Percentiles rank a stretch among this genome's conserved stretches.
Conservation (phyloP, 1,140 invertebrate genomes). For the Aphidius ervi region DNA sequence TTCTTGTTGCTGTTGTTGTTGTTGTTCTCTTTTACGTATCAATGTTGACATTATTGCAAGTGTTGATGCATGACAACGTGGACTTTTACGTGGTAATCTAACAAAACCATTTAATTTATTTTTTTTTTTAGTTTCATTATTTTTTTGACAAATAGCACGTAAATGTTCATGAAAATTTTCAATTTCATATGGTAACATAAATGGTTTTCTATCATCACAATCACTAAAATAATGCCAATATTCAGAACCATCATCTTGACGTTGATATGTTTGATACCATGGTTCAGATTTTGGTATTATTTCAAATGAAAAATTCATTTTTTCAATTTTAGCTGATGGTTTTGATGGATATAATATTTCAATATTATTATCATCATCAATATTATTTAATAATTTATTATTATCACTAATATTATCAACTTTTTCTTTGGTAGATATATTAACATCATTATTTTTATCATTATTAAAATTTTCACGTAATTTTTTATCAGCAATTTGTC, state of each 20-base stretch:
- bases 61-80: slow-evolving; percentile 78
- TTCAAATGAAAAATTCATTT: slow-evolving; percentile 73
- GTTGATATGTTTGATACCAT: slow-evolving; percentile 73
- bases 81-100: slow-evolving; percentile 73
- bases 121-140: slow-evolving; percentile 32
- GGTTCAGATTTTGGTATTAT: slow-evolving; percentile 65
- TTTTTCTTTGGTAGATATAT: neutral
- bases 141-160: slow-evolving; percentile 30
- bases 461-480: slow-evolving; percentile 3
- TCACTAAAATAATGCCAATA: slow-evolving; percentile 52
- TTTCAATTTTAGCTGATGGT: slow-evolving; percentile 59
- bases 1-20: slow-evolving; percentile 12
- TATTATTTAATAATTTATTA: slow-evolving; percentile 14
- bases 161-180: slow-evolving; percentile 50
- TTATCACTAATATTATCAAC: neutral
- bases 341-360: slow-evolving; percentile 46
- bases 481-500: slow-evolving; percentile 8
- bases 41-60: slow-evolving; percentile 66
- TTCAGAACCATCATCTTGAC: slow-evolving; percentile 68
- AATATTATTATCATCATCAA: slow-evolving; percentile 39
- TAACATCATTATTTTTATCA: neutral
- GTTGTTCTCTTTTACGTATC: slow-evolving; percentile 44
- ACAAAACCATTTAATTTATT: slow-evolving; percentile 36
- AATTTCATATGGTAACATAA: slow-evolving; percentile 74
- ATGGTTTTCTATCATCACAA: slow-evolving; percentile 53